phyloP scores from a whole-genome alignment of 2,888 invertebrate genomes.

The Ennomos quercinarius region DNA sequence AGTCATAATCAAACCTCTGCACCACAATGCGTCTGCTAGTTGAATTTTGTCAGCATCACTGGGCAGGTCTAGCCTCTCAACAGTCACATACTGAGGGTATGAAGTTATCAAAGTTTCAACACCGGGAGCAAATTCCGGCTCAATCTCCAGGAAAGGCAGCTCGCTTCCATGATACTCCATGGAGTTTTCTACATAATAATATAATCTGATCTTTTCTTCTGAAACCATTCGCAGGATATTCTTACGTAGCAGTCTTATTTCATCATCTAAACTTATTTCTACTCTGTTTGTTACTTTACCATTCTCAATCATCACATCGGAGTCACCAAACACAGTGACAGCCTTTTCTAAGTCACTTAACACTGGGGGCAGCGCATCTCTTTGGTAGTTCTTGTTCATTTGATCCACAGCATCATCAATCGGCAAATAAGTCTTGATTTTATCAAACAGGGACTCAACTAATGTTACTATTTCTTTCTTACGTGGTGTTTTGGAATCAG shows the following conservation, averaged over 20 bases:
- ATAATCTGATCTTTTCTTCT: conserved; percentile 88
- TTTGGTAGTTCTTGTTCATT: conserved; percentile 93
- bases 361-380: conserved; percentile 95
- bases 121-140: conserved; percentile 87
- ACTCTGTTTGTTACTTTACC: conserved; percentile 87
- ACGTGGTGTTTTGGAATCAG: conserved; percentile 75
- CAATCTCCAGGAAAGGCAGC: conserved; percentile 88
- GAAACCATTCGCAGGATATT: conserved; percentile 87
- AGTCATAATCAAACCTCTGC: conserved; percentile 92
- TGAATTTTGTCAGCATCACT: conserved; percentile 88
- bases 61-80: conserved; percentile 89
- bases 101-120: conserved; percentile 89
- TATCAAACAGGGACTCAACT: conserved; percentile 84
- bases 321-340: conserved; percentile 90
- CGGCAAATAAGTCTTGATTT: conserved; percentile 86
- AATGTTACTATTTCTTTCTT: conserved; percentile 81
- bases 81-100: conserved; percentile 91
- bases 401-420: conserved; percentile 94
- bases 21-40: conserved; percentile 91
- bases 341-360: conserved; percentile 87
- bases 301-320: conserved; percentile 87
- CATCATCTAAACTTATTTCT: conserved; percentile 88
- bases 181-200: conserved; percentile 94
- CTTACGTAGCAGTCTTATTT: conserved; percentile 85
- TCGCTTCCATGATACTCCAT: conserved; percentile 94